Percentiles rank a stretch among this genome's conserved stretches.
phyloP scores from a whole-genome alignment of 1,140 invertebrate genomes.

The Zaprionus tsacasi region DNA sequence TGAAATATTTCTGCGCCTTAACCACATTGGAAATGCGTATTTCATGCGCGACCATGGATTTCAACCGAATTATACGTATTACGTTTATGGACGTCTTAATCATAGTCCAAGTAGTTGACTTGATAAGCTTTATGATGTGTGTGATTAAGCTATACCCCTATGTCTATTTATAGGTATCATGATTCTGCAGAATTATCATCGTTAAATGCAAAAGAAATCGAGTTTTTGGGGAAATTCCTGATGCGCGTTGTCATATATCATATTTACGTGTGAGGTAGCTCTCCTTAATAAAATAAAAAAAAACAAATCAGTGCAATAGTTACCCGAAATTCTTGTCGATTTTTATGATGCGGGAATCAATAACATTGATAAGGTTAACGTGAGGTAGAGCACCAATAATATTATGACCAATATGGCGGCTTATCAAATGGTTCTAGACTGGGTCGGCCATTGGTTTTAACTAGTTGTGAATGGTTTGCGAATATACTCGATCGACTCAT shows the following conservation, averaged over 20 bases:
- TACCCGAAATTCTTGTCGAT: not conserved
- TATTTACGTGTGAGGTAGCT: too few species aligned
- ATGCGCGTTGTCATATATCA: not conserved
- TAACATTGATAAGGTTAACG: conserved; percentile 1
- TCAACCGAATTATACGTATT: not conserved
- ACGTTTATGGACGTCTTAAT: not conserved
- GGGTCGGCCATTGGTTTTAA: conserved; percentile 15
- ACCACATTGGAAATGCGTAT: not conserved
- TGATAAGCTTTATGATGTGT: not conserved
- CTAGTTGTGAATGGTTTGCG: conserved; percentile 7
- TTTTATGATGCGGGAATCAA: not conserved
- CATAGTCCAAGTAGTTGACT: not conserved
- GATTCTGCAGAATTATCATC: not conserved
- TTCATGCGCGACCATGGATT: not conserved
- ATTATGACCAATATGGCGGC: conserved; percentile 36
- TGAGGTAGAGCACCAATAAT: not conserved
- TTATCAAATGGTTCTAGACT: conserved; percentile 37
- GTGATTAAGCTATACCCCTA: not conserved
- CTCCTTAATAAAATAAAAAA: too few species aligned
- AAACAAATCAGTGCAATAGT: not conserved
- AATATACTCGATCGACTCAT: conserved; percentile 12
- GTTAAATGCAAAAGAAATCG: not conserved
- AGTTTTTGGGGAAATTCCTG: not conserved
- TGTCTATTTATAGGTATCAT: not conserved
- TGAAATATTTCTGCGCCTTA: not conserved